Evolutionary conservation across 2,888 invertebrate species (phyloP).

Genomic region (Protonemura montana): DNA sequence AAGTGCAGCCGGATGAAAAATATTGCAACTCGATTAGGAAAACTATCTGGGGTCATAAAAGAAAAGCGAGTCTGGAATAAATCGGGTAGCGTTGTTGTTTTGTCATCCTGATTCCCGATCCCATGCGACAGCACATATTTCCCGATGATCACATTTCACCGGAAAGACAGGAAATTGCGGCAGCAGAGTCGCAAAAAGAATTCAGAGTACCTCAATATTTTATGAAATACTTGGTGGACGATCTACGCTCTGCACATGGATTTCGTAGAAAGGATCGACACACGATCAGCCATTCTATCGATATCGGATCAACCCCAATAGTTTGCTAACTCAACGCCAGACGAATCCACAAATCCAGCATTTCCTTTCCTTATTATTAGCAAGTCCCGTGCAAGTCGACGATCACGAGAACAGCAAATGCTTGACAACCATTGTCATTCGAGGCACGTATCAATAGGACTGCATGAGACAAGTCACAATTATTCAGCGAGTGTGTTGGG

Average conservation of each 20-base stretch:
- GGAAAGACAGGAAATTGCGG: neutral
- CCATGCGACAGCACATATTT: neutral
- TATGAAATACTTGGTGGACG: neutral
- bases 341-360: too few species aligned
- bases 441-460: neutral
- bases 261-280: neutral
- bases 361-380: neutral
- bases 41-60: neutral
- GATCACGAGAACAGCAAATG: neutral
- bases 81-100: neutral
- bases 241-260: neutral
- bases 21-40: neutral
- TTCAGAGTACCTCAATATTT: neutral
- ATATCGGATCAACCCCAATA: neutral
- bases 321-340: too few species aligned
- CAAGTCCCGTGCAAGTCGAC: neutral
- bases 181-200: neutral
- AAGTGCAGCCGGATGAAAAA: neutral
- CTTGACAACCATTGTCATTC: neutral
- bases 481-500: conserved; percentile 1
- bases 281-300: neutral
- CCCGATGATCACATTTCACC: neutral
- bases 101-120: neutral
- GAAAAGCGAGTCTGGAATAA: neutral
- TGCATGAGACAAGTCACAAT: neutral